phyloP scores from a whole-genome alignment of 1,140 invertebrate species.

The Protaetia brevitarsis region DNA sequence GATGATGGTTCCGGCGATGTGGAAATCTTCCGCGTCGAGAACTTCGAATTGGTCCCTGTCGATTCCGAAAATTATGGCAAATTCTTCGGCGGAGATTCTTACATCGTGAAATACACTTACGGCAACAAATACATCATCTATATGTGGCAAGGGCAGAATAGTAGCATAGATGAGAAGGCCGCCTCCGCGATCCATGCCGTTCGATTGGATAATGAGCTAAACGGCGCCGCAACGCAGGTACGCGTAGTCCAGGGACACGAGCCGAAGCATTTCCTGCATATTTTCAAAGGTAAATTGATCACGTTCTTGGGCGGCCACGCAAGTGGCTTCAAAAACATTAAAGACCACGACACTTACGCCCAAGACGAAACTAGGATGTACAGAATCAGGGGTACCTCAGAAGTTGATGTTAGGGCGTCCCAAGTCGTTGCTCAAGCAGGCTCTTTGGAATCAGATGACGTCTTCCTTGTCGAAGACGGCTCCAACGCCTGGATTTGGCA shows the following conservation, averaged over 20 bases:
- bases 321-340: slow-evolving; percentile 57
- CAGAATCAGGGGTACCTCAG: slow-evolving; percentile 59
- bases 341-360: slow-evolving; percentile 60
- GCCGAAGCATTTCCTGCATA: slow-evolving; percentile 70
- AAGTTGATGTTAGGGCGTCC: slow-evolving; percentile 61
- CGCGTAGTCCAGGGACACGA: slow-evolving; percentile 71
- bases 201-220: slow-evolving; percentile 59
- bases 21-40: slow-evolving; percentile 54
- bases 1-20: slow-evolving; percentile 63
- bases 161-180: slow-evolving; percentile 59
- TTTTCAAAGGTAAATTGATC: slow-evolving; percentile 70
- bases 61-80: slow-evolving; percentile 58
- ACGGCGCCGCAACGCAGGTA: slow-evolving; percentile 60
- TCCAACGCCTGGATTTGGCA: slow-evolving; percentile 63
- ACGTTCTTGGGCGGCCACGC: slow-evolving; percentile 62
- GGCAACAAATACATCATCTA: slow-evolving; percentile 62
- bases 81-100: slow-evolving; percentile 76
- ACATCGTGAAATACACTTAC: slow-evolving; percentile 73
- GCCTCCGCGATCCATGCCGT: slow-evolving; percentile 63
- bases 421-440: slow-evolving; percentile 61
- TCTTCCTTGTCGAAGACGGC: slow-evolving; percentile 64
- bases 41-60: slow-evolving; percentile 58
- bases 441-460: slow-evolving; percentile 68
- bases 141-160: slow-evolving; percentile 68
- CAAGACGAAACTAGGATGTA: slow-evolving; percentile 63